Conservation (phyloP, 2,797 vertebrate genomes). For the Notoglanidium macrostoma region DNA sequence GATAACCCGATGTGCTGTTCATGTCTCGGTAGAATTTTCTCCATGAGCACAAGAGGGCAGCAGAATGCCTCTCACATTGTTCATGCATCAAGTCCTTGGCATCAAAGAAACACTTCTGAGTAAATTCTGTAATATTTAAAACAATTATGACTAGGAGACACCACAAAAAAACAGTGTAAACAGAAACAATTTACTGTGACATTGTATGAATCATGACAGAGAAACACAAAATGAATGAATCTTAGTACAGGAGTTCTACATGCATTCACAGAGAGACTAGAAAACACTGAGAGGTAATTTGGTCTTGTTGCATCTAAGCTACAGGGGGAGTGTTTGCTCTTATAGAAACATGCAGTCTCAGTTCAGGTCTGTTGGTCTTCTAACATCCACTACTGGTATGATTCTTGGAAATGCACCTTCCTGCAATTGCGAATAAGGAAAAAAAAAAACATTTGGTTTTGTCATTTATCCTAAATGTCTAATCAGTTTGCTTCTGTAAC, state of each 20-base stretch:
- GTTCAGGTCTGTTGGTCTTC: background rate
- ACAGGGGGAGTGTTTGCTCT: background rate
- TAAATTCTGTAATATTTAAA: background rate
- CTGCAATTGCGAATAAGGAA: no score
- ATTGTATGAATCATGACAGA: background rate
- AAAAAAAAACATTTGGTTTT: background rate
- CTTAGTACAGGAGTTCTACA: background rate
- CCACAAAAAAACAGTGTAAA: background rate
- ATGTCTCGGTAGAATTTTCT: background rate
- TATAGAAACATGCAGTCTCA: background rate
- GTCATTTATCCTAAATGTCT: background rate
- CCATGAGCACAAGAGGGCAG: constrained; percentile 27
- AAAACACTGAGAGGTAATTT: background rate
- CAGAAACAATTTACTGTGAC: background rate
- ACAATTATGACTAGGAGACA: background rate
- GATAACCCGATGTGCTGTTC: background rate
- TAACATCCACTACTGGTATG: no score
- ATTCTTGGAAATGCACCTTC: background rate
- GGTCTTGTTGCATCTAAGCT: background rate
- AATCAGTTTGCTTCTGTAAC: background rate
- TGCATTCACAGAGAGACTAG: background rate
- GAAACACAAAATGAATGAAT: background rate
- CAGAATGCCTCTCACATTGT: background rate
- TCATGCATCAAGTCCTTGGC: no score
- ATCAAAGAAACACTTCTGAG: background rate